Percentiles rank a stretch among this genome's conserved stretches.
phyloP scores from a whole-genome alignment of 2,888 invertebrate genomes.

The Orchestes rusci region DNA sequence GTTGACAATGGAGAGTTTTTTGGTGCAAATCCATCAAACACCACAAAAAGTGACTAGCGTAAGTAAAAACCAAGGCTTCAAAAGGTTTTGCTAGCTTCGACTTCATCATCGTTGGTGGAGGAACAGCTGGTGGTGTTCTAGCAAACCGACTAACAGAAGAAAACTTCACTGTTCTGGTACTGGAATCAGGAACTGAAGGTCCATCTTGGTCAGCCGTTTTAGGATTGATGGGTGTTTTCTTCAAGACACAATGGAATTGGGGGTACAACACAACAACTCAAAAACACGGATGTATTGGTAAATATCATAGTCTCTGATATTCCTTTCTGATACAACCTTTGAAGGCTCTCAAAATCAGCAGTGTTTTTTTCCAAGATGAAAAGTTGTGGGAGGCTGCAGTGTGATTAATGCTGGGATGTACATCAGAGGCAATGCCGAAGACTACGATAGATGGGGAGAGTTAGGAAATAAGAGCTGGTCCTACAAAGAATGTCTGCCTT shows the following conservation, averaged over 20 bases:
- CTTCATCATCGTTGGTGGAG: no score
- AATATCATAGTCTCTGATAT: no score
- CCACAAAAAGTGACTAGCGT: no score
- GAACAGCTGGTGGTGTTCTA: no score
- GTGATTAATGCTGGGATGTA: slow-evolving; percentile 3
- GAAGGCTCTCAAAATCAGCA: no score
- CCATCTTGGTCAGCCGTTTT: neutral
- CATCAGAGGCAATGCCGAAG: slow-evolving; percentile 1
- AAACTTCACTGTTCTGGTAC: slow-evolving; percentile 1
- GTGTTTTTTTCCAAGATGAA: slow-evolving; percentile 8
- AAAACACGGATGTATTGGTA: slow-evolving; percentile 3
- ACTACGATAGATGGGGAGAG: slow-evolving; percentile 6
- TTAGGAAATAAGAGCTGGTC: slow-evolving; percentile 27
- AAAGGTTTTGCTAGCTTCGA: no score
- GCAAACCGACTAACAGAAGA: neutral
- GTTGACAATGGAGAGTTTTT: no score
- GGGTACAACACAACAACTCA: slow-evolving; percentile 4
- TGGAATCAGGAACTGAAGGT: slow-evolving; percentile 1
- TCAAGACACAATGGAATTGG: neutral
- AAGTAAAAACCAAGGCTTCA: no score
- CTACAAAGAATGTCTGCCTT: slow-evolving; percentile 43
- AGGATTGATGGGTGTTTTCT: neutral
- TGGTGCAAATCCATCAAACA: no score
- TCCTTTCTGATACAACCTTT: no score
- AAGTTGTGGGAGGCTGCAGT: slow-evolving; percentile 5